Conservation (phyloP, 2,797 vertebrate genomes). For the Coregonus suidteri region DNA sequence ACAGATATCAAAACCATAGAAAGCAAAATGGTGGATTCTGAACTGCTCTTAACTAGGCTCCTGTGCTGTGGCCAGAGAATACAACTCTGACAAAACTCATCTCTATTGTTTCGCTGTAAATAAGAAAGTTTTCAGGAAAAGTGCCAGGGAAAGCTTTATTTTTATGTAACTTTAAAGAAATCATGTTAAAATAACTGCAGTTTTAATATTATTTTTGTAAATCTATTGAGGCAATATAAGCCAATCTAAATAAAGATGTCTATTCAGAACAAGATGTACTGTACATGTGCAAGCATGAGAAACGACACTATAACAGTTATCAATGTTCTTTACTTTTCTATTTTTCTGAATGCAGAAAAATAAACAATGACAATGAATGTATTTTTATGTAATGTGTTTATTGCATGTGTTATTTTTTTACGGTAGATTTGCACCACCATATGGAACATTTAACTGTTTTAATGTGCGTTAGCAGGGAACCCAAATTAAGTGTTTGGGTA, state of each 20-base stretch:
- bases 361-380: slow-evolving; percentile 72
- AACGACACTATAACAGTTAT: slow-evolving; percentile 73
- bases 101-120: slow-evolving; percentile 66
- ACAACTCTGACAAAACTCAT: slow-evolving; percentile 57
- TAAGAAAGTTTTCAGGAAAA: slow-evolving; percentile 51
- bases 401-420: slow-evolving; percentile 51
- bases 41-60: slow-evolving; percentile 8
- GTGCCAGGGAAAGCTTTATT: slow-evolving; percentile 72
- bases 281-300: slow-evolving; percentile 74
- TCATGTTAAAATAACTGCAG: slow-evolving; percentile 54
- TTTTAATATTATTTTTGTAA: slow-evolving; percentile 75
- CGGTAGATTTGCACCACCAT: slow-evolving; percentile 28
- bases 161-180: slow-evolving; percentile 62
- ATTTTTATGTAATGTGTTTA: slow-evolving; percentile 46
- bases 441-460: no score
- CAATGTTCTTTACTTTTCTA: slow-evolving; percentile 69
- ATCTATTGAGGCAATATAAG: slow-evolving; percentile 60
- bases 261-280: slow-evolving; percentile 70
- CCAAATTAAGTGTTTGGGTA: no score
- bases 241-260: slow-evolving; percentile 58
- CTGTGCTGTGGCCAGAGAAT: slow-evolving; percentile 44
- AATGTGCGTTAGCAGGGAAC: no score
- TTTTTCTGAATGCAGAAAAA: slow-evolving; percentile 67
- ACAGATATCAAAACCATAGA: slow-evolving; percentile 14
- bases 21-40: slow-evolving; percentile 15